Base-by-base conservation (phyloP, 2,888 invertebrate species). In the Macaria liturata region DNA sequence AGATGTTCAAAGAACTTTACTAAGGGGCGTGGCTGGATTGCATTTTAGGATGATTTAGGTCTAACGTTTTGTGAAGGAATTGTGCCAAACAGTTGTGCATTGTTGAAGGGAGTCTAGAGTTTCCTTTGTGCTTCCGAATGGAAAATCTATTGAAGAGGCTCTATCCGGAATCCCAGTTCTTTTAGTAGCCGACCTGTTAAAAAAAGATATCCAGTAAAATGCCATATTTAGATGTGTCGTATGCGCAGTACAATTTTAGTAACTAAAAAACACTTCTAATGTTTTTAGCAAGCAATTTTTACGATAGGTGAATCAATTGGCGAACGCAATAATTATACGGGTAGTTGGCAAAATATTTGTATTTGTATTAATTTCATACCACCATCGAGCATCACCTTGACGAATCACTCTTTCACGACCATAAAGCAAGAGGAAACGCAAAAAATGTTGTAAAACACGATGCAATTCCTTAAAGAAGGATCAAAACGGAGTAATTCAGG, bases 11-110 rank as follows among this genome's bases (percentile, higher is more conserved):
- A 71, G 72, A 80, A 82, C 80, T 71, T 77, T 78, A 83, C 81
- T 82, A 80, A 44, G 53, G 84, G 91, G 91, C 90, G 91, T 87
- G 90, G 88, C 69, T 62, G 75, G 72, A 81, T 84, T 85, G 81
- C 78, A 56, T 56, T 76, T 76, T 75, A 80, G 75, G 56, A 71
- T 76, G 77, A 74, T 72, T 76, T 69, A 72, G 77, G 73, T 74
- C 73, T 75, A 78, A 80, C 72, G 77, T 80, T 79, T 71, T 75
- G 64, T 55, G 58, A 60, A 57, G 62, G 61, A 57, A 57, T 60
- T 68, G 65, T 68, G 70, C 56, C 63, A 58, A 53, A 54, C 62
- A 65, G 66, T 62, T 66, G 61, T 49, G 9, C 47, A 61, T 65
- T 68, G 65, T 65, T 34, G 45, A 39, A 45, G 40, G 45, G 45